A percentile compares a stretch with the other conserved stretches of the same genome.
These are phyloP conservation scores for Enteromius unitaeniatus DNA, from an alignment of 2,797 vertebrate species.

Conservation along the genomic window DNA sequence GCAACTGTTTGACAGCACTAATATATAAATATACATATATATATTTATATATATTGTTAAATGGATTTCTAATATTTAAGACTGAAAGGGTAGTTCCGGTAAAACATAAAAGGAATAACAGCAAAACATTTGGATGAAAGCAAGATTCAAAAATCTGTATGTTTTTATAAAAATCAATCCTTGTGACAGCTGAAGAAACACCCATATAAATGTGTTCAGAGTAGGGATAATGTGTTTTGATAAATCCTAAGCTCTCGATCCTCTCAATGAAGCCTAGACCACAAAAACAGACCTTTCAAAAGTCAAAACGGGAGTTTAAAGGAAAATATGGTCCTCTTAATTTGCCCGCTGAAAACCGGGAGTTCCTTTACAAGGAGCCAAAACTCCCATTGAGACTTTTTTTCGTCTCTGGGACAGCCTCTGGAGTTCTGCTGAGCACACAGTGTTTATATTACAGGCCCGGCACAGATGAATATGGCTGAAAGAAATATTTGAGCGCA, in stretches of 20 bases:
- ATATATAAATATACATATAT: too few relatives aligned
- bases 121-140: background rate
- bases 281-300: constrained; percentile 12
- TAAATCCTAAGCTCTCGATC: constrained; percentile 43
- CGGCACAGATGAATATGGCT: constrained; percentile 1
- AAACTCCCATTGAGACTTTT: constrained; percentile 30
- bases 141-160: background rate
- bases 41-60: background rate
- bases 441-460: constrained; percentile 27
- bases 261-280: constrained; percentile 37
- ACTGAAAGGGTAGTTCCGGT: background rate
- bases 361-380: constrained; percentile 32
- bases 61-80: background rate
- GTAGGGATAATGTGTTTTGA: constrained; percentile 44
- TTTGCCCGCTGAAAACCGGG: constrained; percentile 24
- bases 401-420: constrained; percentile 9
- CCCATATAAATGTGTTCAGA: constrained; percentile 16
- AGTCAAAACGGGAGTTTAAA: constrained; percentile 29
- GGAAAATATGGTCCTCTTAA: constrained; percentile 2
- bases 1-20: too few relatives aligned
- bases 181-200: constrained; percentile 2
- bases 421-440: constrained; percentile 36
- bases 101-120: background rate
- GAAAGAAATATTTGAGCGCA: constrained; percentile 37
- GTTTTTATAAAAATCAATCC: background rate